These are phyloP conservation scores for Lymantria dispar DNA, from an alignment of 2,888 invertebrate genomes.

Conservation along the genomic window DNA sequence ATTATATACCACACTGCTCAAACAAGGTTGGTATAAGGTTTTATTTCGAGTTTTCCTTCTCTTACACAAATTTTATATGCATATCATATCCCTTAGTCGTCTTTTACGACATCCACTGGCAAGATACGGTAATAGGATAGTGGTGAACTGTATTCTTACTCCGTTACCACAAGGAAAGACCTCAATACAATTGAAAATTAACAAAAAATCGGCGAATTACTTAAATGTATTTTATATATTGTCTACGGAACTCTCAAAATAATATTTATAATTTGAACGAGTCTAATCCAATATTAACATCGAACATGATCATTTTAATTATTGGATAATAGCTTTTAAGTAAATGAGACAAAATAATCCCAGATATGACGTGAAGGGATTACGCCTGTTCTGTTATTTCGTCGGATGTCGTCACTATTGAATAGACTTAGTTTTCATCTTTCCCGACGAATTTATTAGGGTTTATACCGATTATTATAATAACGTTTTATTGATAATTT, in stretches of 20 bases:
- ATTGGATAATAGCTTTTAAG: constrained; percentile 26
- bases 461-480: not conserved
- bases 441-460: not conserved
- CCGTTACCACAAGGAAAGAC: too few species aligned
- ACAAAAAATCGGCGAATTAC: too few species aligned
- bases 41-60: too few species aligned
- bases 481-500: not conserved
- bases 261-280: not conserved
- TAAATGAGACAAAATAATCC: constrained; percentile 40
- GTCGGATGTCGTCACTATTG: constrained; percentile 27
- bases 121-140: too few species aligned
- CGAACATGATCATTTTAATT: constrained; percentile 22
- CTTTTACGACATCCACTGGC: too few species aligned
- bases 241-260: not conserved
- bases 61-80: too few species aligned
- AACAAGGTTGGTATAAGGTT: too few species aligned
- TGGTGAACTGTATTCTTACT: too few species aligned
- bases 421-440: constrained; percentile 3
- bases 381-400: constrained; percentile 11
- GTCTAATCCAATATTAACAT: constrained; percentile 16
- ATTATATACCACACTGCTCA: too few species aligned
- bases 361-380: constrained; percentile 28
- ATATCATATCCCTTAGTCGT: too few species aligned
- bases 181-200: too few species aligned
- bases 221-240: too few species aligned